A percentile compares a stretch with the other conserved stretches of the same genome.
These are phyloP conservation scores for Agrotis exclamationis DNA, from an alignment of 2,888 invertebrate genomes.

Conservation along the genomic window DNA sequence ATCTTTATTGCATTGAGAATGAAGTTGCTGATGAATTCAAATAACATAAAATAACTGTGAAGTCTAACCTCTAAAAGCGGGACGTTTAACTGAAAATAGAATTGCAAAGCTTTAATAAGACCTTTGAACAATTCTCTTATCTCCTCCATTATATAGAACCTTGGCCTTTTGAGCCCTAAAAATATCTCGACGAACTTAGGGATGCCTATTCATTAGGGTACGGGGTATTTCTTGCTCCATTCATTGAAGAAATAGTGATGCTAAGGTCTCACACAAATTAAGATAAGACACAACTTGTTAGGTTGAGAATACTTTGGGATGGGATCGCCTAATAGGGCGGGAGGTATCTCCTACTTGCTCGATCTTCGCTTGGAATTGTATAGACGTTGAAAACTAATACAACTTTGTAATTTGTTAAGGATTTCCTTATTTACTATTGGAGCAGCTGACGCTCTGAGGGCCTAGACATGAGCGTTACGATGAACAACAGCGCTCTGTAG, in stretches of 20 bases:
- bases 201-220: conserved; percentile 22
- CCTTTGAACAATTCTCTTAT: conserved; percentile 27
- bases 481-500: too few relatives aligned
- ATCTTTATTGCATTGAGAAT: too few relatives aligned
- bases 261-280: conserved; percentile 22
- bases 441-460: too few relatives aligned
- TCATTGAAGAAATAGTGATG: conserved; percentile 33
- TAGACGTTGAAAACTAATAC: too few relatives aligned
- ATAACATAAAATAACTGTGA: too few relatives aligned
- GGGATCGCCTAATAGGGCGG: background rate
- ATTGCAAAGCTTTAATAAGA: background rate
- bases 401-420: too few relatives aligned
- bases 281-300: conserved; percentile 30
- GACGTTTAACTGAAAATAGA: conserved; percentile 9
- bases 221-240: conserved; percentile 12
- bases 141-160: conserved; percentile 14
- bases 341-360: background rate
- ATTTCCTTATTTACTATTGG: too few relatives aligned
- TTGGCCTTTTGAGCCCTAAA: conserved; percentile 21
- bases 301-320: background rate
- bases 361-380: background rate
- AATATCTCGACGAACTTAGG: conserved; percentile 38
- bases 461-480: too few relatives aligned
- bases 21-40: too few relatives aligned
- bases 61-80: background rate